Conservation (phyloP, 2,113 vertebrate genomes). For the Nipponia nippon region DNA sequence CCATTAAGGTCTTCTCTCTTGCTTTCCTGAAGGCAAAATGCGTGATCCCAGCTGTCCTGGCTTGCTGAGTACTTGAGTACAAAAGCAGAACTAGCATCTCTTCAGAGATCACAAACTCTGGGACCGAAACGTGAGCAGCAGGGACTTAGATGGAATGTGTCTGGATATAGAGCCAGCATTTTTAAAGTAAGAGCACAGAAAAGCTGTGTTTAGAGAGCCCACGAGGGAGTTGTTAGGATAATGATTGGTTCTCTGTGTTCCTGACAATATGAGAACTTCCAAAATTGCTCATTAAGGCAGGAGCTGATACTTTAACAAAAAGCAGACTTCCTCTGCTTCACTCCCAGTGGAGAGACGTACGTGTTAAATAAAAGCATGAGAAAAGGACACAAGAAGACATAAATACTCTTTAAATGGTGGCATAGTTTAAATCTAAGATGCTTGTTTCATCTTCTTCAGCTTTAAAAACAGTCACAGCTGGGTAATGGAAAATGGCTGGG, state of each 20-base stretch:
- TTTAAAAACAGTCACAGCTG: not conserved
- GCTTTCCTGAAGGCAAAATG: not conserved
- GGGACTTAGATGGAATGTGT: not conserved
- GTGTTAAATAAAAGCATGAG: not conserved
- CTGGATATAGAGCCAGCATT: not conserved
- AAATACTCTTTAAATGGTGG: not conserved
- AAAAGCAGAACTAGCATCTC: not conserved
- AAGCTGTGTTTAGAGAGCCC: not conserved
- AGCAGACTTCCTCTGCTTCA: not conserved
- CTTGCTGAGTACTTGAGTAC: not conserved
- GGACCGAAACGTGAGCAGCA: fast-evolving
- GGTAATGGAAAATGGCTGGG: not conserved
- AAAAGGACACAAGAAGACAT: not conserved
- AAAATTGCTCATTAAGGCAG: not conserved
- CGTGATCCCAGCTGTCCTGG: not conserved
- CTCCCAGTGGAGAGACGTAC: not conserved
- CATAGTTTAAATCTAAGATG: not conserved
- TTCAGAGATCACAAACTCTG: not conserved
- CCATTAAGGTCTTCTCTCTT: not conserved
- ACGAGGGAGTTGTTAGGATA: not conserved
- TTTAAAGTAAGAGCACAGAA: not conserved
- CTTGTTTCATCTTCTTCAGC: not conserved
- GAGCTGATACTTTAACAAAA: not conserved
- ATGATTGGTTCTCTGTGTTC: not conserved
- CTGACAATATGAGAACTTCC: not conserved